Percentiles rank a stretch among this genome's conserved stretches.
Evolutionary conservation across 2,113 vertebrate species (phyloP).

Genomic region (Aptenodytes patagonicus): DNA sequence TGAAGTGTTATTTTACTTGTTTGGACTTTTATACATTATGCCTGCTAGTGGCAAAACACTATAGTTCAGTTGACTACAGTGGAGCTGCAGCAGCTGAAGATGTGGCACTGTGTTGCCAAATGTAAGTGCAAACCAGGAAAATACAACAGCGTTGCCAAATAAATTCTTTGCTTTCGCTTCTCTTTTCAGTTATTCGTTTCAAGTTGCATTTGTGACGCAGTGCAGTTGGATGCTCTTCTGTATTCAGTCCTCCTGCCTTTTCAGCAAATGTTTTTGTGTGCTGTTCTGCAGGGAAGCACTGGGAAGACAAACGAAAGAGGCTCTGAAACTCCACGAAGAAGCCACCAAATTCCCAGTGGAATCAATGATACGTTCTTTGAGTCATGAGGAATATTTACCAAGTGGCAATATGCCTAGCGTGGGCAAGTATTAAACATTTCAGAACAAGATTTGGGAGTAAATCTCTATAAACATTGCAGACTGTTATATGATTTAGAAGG

Average conservation of each 20-base stretch:
- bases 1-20: background rate
- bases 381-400: constrained; percentile 31
- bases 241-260: background rate
- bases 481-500: background rate
- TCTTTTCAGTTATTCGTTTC: background rate
- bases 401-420: background rate
- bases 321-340: constrained; percentile 23
- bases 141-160: background rate
- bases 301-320: constrained; percentile 16
- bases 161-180: background rate
- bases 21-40: background rate
- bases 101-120: background rate
- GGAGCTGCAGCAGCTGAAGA: background rate
- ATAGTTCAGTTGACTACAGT: background rate
- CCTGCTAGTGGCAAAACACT: background rate
- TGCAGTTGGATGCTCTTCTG: background rate
- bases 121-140: background rate
- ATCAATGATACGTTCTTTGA: background rate
- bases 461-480: background rate
- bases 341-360: constrained; percentile 32
- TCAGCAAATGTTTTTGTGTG: background rate
- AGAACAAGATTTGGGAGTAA: background rate
- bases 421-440: background rate
- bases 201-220: background rate
- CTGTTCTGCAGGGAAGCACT: constrained; percentile 29